Conservation (phyloP, 2,113 vertebrate species). For the Scopus umbretta region DNA sequence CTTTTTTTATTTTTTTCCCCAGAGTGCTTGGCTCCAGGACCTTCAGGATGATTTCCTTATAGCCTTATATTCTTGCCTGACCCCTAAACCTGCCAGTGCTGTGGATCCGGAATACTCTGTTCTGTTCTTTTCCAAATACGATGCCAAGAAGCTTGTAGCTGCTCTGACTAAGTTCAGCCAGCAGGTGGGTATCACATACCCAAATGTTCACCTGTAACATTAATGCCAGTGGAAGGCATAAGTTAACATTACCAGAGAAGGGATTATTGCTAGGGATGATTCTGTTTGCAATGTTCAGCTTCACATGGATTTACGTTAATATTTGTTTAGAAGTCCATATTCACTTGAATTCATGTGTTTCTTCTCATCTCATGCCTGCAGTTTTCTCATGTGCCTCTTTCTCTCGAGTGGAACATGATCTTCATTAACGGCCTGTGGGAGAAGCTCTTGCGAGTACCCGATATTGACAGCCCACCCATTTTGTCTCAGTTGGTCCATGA, state of each 20-base stretch:
- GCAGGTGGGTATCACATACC: not conserved
- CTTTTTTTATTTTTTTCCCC: not conserved
- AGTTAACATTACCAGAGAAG: not conserved
- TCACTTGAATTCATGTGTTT: not conserved
- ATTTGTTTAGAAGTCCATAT: not conserved
- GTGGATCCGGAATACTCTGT: not conserved
- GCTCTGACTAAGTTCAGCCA: not conserved
- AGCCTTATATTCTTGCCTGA: constrained; percentile 23
- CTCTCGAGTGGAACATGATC: not conserved
- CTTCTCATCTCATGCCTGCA: not conserved
- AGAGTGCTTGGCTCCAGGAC: constrained; percentile 14
- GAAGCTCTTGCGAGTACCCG: not conserved
- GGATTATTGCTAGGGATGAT: not conserved
- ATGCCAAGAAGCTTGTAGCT: not conserved
- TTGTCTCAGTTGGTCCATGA: not conserved
- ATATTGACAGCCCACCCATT: not conserved
- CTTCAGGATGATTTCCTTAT: constrained; percentile 38
- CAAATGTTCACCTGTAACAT: not conserved
- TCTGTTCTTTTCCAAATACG: constrained; percentile 48
- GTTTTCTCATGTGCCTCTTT: not conserved
- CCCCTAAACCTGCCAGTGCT: not conserved
- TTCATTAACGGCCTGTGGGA: constrained; percentile 30
- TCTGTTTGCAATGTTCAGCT: not conserved
- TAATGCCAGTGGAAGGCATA: not conserved
- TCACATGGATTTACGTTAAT: rapidly evolving